A percentile compares a stretch with the other conserved stretches of the same genome.
These are phyloP conservation scores for Hormaphis cornu DNA, from an alignment of 1,140 invertebrate species.

Conservation along the genomic window DNA sequence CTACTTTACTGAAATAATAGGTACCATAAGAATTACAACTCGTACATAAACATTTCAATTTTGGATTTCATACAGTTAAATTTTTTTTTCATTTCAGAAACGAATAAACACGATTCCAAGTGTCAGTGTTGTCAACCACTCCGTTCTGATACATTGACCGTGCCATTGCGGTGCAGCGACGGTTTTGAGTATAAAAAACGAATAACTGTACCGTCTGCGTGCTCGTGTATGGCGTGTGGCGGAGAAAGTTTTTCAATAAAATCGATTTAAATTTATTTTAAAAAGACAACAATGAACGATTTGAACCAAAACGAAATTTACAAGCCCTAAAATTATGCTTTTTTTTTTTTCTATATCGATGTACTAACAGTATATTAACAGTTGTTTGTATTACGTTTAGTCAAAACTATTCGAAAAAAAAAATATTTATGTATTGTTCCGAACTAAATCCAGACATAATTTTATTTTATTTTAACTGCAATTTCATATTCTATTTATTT, in stretches of 20 bases:
- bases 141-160: conserved; percentile 42
- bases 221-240: conserved; percentile 48
- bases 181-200: conserved; percentile 44
- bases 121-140: conserved; percentile 54
- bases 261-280: neutral
- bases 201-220: conserved; percentile 46
- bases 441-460: no score
- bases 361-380: no score
- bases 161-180: conserved; percentile 49
- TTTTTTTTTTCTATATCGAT: no score
- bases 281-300: neutral
- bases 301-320: no score
- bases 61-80: conserved; percentile 17
- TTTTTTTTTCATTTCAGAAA: conserved; percentile 42
- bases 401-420: no score
- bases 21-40: neutral
- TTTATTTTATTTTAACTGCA: no score
- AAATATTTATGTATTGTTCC: no score
- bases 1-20: no score
- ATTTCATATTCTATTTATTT: no score
- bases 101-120: conserved; percentile 45
- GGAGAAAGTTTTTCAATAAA: conserved; percentile 19
- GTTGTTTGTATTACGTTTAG: no score
- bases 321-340: no score
- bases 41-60: neutral